phyloP scores from a whole-genome alignment of 1,140 invertebrate genomes.

The Pseudomyrmex cubaensis region DNA sequence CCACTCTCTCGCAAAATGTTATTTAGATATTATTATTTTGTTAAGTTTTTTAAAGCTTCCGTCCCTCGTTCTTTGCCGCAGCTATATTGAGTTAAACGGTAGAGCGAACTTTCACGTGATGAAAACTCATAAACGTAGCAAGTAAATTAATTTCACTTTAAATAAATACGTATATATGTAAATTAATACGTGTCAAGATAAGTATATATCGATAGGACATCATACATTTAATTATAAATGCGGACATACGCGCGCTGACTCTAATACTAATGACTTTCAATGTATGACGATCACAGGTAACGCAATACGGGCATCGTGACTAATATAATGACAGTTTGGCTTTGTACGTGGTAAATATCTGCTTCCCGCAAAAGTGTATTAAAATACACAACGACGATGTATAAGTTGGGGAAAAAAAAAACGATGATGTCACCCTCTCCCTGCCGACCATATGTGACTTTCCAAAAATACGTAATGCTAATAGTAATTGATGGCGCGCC shows the following conservation, averaged over 20 bases:
- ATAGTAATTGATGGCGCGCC: slow-evolving; percentile 82
- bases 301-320: slow-evolving; percentile 42
- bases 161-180: slow-evolving; percentile 9
- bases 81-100: too few relatives aligned
- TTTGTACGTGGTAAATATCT: neutral
- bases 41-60: too few relatives aligned
- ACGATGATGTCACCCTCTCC: slow-evolving; percentile 77
- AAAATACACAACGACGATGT: neutral
- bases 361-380: slow-evolving; percentile 20
- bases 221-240: slow-evolving; percentile 4
- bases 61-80: too few relatives aligned
- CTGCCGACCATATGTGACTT: slow-evolving; percentile 81
- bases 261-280: neutral
- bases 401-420: slow-evolving; percentile 29
- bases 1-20: too few relatives aligned
- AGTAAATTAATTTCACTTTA: neutral
- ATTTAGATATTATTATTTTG: too few relatives aligned
- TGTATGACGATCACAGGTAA: neutral
- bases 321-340: slow-evolving; percentile 22
- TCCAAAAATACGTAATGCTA: slow-evolving; percentile 81
- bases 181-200: too few relatives aligned
- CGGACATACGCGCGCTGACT: neutral
- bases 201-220: too few relatives aligned
- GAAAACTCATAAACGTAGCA: too few relatives aligned
- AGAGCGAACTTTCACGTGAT: too few relatives aligned